phyloP scores from a whole-genome alignment of 1,140 invertebrate species.

The Scaptomyza hsui region DNA sequence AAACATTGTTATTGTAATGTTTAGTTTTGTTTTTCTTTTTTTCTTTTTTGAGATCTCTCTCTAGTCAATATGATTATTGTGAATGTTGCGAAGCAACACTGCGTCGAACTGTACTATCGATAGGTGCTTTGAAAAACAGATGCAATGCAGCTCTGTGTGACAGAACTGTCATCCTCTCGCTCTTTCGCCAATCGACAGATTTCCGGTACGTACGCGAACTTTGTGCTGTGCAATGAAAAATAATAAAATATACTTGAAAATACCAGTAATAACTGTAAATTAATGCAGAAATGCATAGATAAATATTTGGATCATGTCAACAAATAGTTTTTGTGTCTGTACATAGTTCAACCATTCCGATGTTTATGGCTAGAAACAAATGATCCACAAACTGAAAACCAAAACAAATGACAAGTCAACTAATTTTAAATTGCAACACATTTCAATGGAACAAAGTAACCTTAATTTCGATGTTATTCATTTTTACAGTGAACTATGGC shows the following conservation, averaged over 20 bases:
- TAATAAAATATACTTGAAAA: constrained; percentile 50
- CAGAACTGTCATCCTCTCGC: constrained; percentile 55
- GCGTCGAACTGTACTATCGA: constrained; percentile 27
- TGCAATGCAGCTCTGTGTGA: constrained; percentile 27
- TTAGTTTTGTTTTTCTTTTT: constrained; percentile 37
- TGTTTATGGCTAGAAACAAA: constrained; percentile 49
- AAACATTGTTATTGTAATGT: constrained; percentile 64
- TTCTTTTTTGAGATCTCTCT: constrained; percentile 51
- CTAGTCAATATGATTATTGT: constrained; percentile 46
- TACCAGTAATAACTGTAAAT: constrained; percentile 35
- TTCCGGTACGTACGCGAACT: constrained; percentile 83
- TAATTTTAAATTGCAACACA: background rate
- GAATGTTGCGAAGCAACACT: constrained; percentile 28
- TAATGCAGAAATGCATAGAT: constrained; percentile 15
- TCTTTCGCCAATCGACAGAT: constrained; percentile 83
- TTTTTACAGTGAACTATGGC: constrained; percentile 72
- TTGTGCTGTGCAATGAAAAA: constrained; percentile 46
- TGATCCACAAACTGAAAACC: constrained; percentile 20
- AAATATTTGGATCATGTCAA: constrained; percentile 30
- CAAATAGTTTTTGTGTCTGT: constrained; percentile 16
- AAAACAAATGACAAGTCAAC: constrained; percentile 51
- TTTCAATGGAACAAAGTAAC: constrained; percentile 2
- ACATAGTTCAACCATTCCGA: constrained; percentile 22
- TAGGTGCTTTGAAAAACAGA: constrained; percentile 10
- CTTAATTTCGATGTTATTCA: background rate